A percentile compares a stretch with the other conserved stretches of the same genome.
Conservation (phyloP, 2,888 invertebrate genomes). For the Conistra vaccinii region DNA sequence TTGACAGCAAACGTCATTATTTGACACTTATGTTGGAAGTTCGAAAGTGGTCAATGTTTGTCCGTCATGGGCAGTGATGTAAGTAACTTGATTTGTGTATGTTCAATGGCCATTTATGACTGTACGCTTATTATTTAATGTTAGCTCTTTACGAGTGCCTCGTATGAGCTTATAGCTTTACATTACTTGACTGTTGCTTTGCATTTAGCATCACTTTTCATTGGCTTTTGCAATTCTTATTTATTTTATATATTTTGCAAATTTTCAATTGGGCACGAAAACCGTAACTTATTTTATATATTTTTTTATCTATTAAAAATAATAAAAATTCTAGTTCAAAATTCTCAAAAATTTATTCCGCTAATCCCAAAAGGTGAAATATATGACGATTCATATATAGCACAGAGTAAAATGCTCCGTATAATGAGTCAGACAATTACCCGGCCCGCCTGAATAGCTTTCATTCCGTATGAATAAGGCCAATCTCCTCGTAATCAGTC, state of each 20-base stretch:
- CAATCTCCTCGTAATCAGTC: constrained; percentile 50
- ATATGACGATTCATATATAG: constrained; percentile 5
- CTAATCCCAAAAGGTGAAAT: constrained; percentile 32
- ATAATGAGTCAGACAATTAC: constrained; percentile 43
- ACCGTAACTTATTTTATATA: not conserved
- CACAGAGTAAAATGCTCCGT: constrained; percentile 22
- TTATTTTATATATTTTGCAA: not conserved
- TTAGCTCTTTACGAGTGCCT: not conserved
- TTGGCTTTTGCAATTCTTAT: not conserved
- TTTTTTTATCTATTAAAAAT: not conserved
- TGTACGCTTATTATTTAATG: constrained; percentile 5
- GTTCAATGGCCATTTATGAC: not conserved
- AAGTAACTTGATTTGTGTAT: constrained; percentile 22
- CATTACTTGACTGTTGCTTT: too few species aligned
- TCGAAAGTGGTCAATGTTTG: constrained; percentile 50
- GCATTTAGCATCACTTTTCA: too few species aligned
- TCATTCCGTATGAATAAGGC: constrained; percentile 49
- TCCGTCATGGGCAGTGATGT: constrained; percentile 32
- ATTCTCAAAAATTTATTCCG: constrained; percentile 1
- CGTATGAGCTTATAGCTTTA: not conserved
- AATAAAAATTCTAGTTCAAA: not conserved
- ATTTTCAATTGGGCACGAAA: not conserved
- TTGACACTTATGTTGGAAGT: constrained; percentile 43
- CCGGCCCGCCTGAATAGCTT: constrained; percentile 29
- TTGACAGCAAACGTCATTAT: constrained; percentile 50